Evolutionary conservation across 2,888 invertebrate genomes (phyloP), one percentile per base, ranked within the genome.

Genomic region (Eilema sororculum): DNA sequence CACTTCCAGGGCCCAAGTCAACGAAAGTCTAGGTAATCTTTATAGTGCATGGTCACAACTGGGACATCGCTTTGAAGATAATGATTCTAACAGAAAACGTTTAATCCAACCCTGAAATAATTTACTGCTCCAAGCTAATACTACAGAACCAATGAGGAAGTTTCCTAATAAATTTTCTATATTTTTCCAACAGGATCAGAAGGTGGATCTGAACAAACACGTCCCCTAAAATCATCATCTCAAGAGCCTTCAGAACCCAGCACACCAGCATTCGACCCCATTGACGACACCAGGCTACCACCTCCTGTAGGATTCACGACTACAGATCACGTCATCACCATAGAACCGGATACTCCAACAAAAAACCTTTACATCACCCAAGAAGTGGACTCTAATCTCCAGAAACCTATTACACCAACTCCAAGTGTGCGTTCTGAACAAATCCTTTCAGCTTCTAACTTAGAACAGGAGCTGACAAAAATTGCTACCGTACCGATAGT

Each of bases 321-420:
- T 65, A 90, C 74, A 59, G 86, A 83, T 65, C 86, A 87, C 66
- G 84, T 94, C 67, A 93, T 93, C 72, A 91, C 93, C 71, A 92
- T 92, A 83, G 93, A 93, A 79, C 91, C 90, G 10, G 91, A 91
- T 74, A 84, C 89, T 13, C 91, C 91, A 57, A 88, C 88, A 8
- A 90, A 84, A 78, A 87, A 87, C 46, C 75, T 93, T 8, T 92
- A 90, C 78, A 92, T 93, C 69, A 91, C 91, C 0, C 86, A 90
- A 74, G 90, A 90, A 70, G 94, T 93, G 78, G 93, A 92, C 61
- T 84, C 78, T 0, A 87, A 84, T 5, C 81, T 92, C 30, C 93
- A 92, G 62, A 92, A 92, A 81, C 94, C 93, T 0, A 87, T 93
- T 3, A 89, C 91, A n/a, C 93, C 94, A 9, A 90, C 92, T 20